A percentile compares a stretch with the other conserved stretches of the same genome.
Conservation (phyloP, 2,797 vertebrate genomes). For the Danionella dracula region DNA sequence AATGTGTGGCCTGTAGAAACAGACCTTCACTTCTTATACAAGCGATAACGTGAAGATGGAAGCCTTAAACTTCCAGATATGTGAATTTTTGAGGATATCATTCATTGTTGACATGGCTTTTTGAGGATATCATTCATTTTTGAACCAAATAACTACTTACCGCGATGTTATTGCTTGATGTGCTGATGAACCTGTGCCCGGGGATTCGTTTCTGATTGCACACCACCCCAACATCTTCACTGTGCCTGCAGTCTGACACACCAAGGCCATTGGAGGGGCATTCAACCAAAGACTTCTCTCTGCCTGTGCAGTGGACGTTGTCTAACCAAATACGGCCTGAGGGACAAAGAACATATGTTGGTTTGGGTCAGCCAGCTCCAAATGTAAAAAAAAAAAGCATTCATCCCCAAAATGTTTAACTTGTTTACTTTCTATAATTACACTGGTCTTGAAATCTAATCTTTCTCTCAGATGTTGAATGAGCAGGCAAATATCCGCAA, state of each 20-base stretch:
- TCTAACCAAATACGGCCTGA: slow-evolving; percentile 89
- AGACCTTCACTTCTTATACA: slow-evolving; percentile 1
- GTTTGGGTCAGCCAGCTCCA: background rate
- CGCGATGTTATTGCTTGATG: slow-evolving; percentile 67
- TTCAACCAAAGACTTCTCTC: slow-evolving; percentile 75
- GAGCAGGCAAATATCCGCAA: no score
- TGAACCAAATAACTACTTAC: slow-evolving; percentile 52
- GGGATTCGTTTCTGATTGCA: slow-evolving; percentile 88
- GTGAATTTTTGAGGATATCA: background rate
- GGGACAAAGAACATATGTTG: slow-evolving; percentile 20
- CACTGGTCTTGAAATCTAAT: no score
- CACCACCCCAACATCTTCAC: slow-evolving; percentile 86
- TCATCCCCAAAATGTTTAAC: no score
- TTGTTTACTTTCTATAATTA: no score
- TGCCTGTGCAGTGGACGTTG: slow-evolving; percentile 84
- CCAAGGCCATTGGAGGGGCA: slow-evolving; percentile 90
- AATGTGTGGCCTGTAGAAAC: background rate
- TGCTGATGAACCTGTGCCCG: slow-evolving; percentile 83
- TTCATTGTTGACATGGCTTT: background rate
- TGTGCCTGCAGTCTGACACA: slow-evolving; percentile 89
- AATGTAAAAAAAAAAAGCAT: no score
- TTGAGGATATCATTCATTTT: background rate
- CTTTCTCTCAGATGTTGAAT: no score
- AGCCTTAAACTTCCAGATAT: no score
- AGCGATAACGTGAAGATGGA: background rate